These are phyloP conservation scores for Sigmodon hispidus DNA, from an alignment of 2,113 vertebrate genomes.

Conservation along the genomic window DNA sequence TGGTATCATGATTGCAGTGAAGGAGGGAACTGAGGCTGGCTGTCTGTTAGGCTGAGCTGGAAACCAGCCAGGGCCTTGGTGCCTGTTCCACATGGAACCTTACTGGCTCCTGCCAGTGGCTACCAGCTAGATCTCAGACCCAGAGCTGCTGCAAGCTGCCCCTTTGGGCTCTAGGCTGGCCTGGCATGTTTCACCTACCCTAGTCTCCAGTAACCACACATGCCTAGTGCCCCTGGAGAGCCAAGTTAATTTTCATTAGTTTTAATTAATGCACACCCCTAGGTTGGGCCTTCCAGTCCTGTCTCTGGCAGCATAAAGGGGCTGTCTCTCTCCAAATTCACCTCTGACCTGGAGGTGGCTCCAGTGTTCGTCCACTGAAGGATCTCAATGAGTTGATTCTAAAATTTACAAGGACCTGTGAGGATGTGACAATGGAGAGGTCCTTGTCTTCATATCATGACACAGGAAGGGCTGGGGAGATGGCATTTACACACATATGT, in stretches of 20 bases:
- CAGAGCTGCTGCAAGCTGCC: neutral
- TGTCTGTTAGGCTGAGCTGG: neutral
- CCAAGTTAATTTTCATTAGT: neutral
- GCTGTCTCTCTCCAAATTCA: neutral
- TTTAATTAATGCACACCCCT: neutral
- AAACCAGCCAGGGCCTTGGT: neutral
- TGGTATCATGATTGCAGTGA: neutral
- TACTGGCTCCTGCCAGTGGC: neutral
- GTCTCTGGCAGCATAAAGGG: neutral
- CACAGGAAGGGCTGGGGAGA: neutral
- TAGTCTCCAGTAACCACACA: neutral
- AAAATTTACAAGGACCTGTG: neutral
- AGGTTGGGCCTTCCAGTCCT: neutral
- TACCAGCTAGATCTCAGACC: neutral
- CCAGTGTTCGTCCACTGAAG: neutral
- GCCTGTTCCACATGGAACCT: neutral
- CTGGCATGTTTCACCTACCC: neutral
- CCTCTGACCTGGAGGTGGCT: neutral
- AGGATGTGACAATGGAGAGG: neutral
- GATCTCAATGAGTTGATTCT: neutral
- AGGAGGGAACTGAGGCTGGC: neutral
- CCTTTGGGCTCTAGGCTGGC: neutral
- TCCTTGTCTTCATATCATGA: neutral
- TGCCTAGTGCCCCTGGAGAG: neutral
- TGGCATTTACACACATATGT: neutral